A percentile compares a stretch with the other conserved stretches of the same genome.
These are phyloP conservation scores for Desmodus rotundus DNA, from an alignment of 2,113 vertebrate genomes.

Conservation along the genomic window DNA sequence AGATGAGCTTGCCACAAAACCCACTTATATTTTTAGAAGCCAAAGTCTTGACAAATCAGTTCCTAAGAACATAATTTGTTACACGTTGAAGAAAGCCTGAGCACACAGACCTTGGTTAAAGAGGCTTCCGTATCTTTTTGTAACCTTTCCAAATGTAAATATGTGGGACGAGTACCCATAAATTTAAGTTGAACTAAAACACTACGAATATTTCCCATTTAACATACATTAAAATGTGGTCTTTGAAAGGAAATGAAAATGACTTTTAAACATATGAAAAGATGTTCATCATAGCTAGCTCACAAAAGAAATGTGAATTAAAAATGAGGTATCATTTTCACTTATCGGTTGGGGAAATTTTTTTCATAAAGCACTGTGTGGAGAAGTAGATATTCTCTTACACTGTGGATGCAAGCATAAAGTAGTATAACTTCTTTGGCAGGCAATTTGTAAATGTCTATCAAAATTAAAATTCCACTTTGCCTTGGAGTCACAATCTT, in stretches of 20 bases:
- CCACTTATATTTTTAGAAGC: constrained; percentile 55
- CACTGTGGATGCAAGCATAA: neutral
- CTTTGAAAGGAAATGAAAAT: constrained; percentile 66
- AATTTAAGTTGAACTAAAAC: constrained; percentile 62
- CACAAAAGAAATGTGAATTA: constrained; percentile 48
- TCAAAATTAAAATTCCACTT: constrained; percentile 56
- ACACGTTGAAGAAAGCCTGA: constrained; percentile 43
- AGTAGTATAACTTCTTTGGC: neutral
- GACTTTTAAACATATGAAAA: constrained; percentile 60
- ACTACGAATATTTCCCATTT: constrained; percentile 45
- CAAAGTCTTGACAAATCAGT: constrained; percentile 55
- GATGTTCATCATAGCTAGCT: constrained; percentile 46
- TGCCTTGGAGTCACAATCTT: neutral
- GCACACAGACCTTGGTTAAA: constrained; percentile 60
- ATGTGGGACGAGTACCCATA: constrained; percentile 64
- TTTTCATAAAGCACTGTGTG: neutral
- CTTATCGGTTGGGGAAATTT: neutral
- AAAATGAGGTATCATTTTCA: constrained; percentile 55
- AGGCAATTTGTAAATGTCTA: constrained; percentile 29
- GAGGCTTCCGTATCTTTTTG: constrained; percentile 63
- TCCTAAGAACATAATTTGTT: constrained; percentile 45
- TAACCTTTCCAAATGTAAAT: constrained; percentile 67
- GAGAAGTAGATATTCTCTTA: neutral
- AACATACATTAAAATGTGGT: constrained; percentile 54
- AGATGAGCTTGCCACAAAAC: constrained; percentile 48